phyloP scores from a whole-genome alignment of 2,113 vertebrate species.

The Turnix velox region DNA sequence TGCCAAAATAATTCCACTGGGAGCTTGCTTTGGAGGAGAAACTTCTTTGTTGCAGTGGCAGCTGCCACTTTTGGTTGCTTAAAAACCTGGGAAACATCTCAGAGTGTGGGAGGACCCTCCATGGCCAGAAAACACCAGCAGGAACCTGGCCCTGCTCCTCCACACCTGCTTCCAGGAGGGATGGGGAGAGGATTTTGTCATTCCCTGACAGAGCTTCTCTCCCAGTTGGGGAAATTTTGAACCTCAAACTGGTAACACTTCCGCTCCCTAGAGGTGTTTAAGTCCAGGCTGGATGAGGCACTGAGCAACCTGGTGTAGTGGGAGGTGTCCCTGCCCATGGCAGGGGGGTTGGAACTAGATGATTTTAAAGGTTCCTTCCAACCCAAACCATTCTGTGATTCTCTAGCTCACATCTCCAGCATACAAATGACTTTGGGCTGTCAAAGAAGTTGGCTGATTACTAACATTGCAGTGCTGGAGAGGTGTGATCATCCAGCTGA shows the following conservation, averaged over 20 bases:
- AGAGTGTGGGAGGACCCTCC: neutral
- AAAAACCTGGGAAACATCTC: neutral
- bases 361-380: too few species aligned
- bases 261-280: too few species aligned
- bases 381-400: too few species aligned
- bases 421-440: fast-evolving
- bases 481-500: neutral
- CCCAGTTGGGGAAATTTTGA: neutral
- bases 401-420: neutral
- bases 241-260: neutral
- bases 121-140: neutral
- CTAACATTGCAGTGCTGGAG: neutral
- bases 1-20: neutral
- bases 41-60: neutral
- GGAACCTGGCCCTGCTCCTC: neutral
- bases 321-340: too few species aligned
- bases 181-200: neutral
- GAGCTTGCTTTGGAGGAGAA: neutral
- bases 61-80: neutral
- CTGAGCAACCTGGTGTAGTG: too few species aligned
- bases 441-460: neutral
- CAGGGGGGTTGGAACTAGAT: too few species aligned
- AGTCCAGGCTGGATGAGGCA: too few species aligned
- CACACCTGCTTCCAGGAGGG: neutral
- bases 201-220: neutral